phyloP scores from a whole-genome alignment of 2,113 vertebrate species.

The Anser cygnoides region DNA sequence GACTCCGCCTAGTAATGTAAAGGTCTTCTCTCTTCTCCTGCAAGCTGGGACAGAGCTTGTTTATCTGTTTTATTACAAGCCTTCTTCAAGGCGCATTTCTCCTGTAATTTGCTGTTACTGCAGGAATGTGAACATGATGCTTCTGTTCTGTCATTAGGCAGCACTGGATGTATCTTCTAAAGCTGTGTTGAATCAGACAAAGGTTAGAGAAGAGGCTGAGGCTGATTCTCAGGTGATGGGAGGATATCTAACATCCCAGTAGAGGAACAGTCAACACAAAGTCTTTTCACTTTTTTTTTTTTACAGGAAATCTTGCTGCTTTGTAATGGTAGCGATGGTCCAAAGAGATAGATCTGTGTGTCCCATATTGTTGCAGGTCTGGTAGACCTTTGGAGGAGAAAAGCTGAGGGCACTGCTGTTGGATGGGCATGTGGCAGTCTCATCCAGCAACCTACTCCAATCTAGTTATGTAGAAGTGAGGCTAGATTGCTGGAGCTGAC shows the following conservation, averaged over 20 bases:
- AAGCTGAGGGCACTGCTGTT: background rate
- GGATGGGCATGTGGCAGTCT: fast-evolving
- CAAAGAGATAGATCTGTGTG: background rate
- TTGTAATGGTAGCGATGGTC: background rate
- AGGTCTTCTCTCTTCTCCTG: background rate
- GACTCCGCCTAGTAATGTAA: fast-evolving
- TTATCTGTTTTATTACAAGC: background rate
- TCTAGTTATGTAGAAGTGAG: background rate
- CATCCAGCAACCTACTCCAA: background rate
- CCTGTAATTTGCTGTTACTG: background rate
- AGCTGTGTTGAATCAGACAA: background rate
- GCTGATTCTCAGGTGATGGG: background rate
- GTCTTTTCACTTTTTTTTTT: background rate
- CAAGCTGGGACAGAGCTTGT: background rate
- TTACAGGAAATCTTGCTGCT: background rate
- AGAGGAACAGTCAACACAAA: background rate
- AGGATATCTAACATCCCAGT: background rate
- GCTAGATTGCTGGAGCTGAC: background rate
- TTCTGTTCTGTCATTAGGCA: background rate
- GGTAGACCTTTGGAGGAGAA: background rate
- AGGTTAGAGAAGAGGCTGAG: background rate
- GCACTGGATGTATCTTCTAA: background rate
- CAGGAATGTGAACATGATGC: background rate
- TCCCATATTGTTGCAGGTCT: background rate
- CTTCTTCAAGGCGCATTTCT: background rate